Percentiles rank a stretch among this genome's conserved stretches.
Conservation (phyloP, 2,888 invertebrate genomes). For the Chrysina gloriosa region DNA sequence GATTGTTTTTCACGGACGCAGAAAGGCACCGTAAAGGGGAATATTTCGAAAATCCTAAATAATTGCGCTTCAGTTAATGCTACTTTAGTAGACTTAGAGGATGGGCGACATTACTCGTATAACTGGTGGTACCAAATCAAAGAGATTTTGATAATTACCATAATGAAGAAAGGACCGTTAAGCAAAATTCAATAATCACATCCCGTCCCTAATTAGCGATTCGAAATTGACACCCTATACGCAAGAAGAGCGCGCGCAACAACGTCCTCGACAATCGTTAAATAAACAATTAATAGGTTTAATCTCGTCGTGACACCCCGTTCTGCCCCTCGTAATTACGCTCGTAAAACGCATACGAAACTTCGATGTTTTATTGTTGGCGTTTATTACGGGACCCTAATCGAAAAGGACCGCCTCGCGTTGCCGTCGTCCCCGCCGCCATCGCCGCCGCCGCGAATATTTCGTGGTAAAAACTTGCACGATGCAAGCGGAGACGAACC, state of each 20-base stretch:
- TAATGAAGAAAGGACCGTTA: no score
- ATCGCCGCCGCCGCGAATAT: constrained; percentile 1
- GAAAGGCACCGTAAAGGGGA: no score
- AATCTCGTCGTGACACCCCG: constrained; percentile 20
- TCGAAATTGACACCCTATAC: constrained; percentile 3
- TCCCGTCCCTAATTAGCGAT: neutral
- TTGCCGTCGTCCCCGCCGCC: no score
- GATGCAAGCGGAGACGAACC: neutral
- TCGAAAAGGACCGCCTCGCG: constrained; percentile 6
- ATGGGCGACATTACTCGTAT: no score
- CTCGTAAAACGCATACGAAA: constrained; percentile 13
- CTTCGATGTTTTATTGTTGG: constrained; percentile 13
- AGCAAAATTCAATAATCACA: no score
- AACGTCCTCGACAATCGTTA: constrained; percentile 16
- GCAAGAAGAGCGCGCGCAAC: neutral
- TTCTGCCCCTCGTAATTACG: constrained; percentile 23
- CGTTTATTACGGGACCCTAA: constrained; percentile 26
- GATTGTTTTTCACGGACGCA: no score
- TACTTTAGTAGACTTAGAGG: no score
- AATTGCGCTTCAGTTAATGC: no score
- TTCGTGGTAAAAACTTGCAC: constrained; percentile 12
- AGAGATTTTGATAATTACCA: no score
- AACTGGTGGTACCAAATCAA: no score
- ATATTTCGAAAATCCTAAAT: no score
- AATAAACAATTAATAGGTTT: constrained; percentile 26